Evolutionary conservation across 2,113 vertebrate species (phyloP), one percentile per base, ranked within the genome.

Genomic region (Bothrops jararaca): DNA sequence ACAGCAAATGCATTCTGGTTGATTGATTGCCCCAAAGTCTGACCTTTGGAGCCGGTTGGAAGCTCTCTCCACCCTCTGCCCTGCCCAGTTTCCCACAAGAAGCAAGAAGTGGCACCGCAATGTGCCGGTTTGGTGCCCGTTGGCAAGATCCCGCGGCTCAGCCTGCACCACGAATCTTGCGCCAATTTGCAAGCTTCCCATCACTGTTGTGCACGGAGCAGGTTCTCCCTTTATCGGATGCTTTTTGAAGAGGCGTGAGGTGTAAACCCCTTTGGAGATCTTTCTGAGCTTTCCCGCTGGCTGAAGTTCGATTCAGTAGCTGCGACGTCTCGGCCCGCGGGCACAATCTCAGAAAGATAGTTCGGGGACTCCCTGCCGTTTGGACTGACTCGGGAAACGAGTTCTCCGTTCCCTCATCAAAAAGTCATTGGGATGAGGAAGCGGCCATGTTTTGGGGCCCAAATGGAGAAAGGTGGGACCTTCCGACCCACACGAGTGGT

Each of bases 401-500:
- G 90, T 0, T 0, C 52, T 22, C 2, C n/a, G n/a, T n/a, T n/a
- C 29, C 60, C 29, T 45, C 0, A 50, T 52, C 1, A 0, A 64
- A 86, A 39, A 90, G n/a, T 24, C 26, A 13, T 9, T 13, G 1
- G 18, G 42, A 3, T 20, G 42, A n/a, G 9, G 22, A 53, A 0
- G 8, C 20, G 5, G 11, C 42, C 26, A 48, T 91, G 93, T 57
- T 89, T 15, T n/a, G n/a, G 26, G 69, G 12, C 54, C 91, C 26
- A 87, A 42, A 8, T 52, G 85, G 48, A 89, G 39, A 45, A 45
- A 89, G 69, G 0, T 92, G 93, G 92, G 1, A 90, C 1, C 24
- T 93, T 12, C 92, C 87, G 18, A 54, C 53, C 3, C 26, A 29
- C 18, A 85, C 20, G 69, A 53, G 23, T 4, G n/a, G 85, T 1